Evolutionary conservation across 2,797 vertebrate species (phyloP), one percentile per base, ranked within the genome.

Genomic region (Urosaurus nigricauda): DNA sequence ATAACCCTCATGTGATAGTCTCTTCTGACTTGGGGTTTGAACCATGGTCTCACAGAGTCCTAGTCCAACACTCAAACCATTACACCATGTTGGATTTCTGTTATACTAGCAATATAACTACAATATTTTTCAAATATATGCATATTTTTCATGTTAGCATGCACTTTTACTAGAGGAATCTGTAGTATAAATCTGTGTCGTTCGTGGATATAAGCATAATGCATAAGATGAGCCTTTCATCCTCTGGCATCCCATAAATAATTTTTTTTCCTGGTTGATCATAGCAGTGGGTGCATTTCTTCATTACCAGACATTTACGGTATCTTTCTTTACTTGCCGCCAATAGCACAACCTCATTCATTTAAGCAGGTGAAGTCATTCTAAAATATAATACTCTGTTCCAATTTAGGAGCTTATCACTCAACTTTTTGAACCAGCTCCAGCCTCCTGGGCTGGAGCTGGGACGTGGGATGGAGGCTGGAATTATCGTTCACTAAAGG

Each of bases 301-400:
- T 91, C 88, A 63, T 92, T 92, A 87, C 65, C 56, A 85, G 79
- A 21, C 89, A 81, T 71, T 40, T 56, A 60, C 29, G 51, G 88
- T 90, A 79, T 80, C 73, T 86, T 68, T 14, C 84, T 84, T 51
- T 63, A 5, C 21, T 63, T 79, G 24, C 32, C 35, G 63, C 43
- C 14, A 58, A 65, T 32, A 79, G 51, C 19, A n/a, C 71, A 5
- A 29, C 77, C 79, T 40, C 21, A 77, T 43, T 60, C 32, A 77
- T 84, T 92, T 86, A 88, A 71, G 47, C 77, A 89, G 37, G 81
- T 65, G 68, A 90, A 84, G 88, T 79, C 77, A 80, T 89, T 87
- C 86, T 26, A 0, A 9, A 29, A 43, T 26, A 40, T 9, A 74
- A 63, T 14, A 21, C 40, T 84, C 77, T 89, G 81, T 90, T 81